Evolutionary conservation across 2,113 vertebrate species (phyloP), one percentile per base, ranked within the genome.

Genomic region (Cyprinodon variegatus): DNA sequence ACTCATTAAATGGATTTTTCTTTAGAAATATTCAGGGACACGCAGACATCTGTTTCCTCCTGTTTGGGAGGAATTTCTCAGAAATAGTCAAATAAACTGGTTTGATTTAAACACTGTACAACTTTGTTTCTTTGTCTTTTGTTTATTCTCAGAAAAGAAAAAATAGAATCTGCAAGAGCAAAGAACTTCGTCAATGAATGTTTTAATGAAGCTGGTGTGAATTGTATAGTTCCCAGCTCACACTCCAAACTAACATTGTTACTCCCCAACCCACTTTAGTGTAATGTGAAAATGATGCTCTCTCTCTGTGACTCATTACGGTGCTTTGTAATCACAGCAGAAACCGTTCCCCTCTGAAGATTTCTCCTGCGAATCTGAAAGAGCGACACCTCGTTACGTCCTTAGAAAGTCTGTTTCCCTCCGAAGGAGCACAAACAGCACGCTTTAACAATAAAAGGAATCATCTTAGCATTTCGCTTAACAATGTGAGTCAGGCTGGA

Each of bases 311-410:
- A 83, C 66, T 90, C 75, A 87, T 87, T 86, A 88, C 78, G 85
- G 81, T 73, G 73, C 83, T 86, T 83, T 88, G 83, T 91, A 85
- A 92, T 93, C 90, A 86, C 72, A 80, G 85, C 70, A 87, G 68
- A 76, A 5, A 70, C 84, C 59, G 72, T 74, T 78, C 74, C 62
- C 80, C 81, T 79, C 83, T 17, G 70, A 79, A 86, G 81, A 59
- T 61, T 79, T 85, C 67, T 10, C 65, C 36, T 79, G 80, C 82
- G 66, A 90, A 85, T 91, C 15, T 50, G 66, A 88, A 91, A 78
- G 75, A 80, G 65, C 82, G n/a, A 74, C 82, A 81, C 78, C 72
- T 75, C 68, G 83, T 82, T 88, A 62, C 78, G 86, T 85, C 91
- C 66, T 70, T 59, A 50, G 65, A 86, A 91, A 79, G 46, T 73